Evolutionary conservation across 1,140 invertebrate species (phyloP).

Genomic region (Probaryconus sp.): DNA sequence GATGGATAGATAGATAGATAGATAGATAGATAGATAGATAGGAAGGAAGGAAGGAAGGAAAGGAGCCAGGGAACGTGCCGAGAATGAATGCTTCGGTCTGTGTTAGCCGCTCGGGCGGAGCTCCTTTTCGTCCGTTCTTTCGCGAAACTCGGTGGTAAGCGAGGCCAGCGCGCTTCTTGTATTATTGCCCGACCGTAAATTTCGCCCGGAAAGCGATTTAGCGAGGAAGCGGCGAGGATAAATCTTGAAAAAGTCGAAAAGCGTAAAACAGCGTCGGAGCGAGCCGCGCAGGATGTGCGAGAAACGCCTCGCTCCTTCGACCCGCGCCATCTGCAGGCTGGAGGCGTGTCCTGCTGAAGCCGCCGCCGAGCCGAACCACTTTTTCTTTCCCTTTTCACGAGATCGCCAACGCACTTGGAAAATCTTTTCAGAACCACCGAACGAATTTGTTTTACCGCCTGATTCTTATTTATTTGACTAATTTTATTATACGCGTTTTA

Average conservation of each 20-base stretch:
- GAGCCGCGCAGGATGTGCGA: slow-evolving; percentile 58
- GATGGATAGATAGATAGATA: too few relatives aligned
- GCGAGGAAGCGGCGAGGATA: slow-evolving; percentile 76
- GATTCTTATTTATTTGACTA: slow-evolving; percentile 8
- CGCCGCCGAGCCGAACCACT: slow-evolving; percentile 32
- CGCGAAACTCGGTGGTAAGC: too few relatives aligned
- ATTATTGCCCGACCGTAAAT: slow-evolving; percentile 75
- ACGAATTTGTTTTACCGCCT: slow-evolving; percentile 20
- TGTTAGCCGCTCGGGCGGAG: slow-evolving; percentile 65
- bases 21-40: too few relatives aligned
- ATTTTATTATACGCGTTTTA: slow-evolving; percentile 19
- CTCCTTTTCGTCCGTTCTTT: slow-evolving; percentile 46
- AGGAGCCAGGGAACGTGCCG: slow-evolving; percentile 69
- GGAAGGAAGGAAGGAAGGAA: slow-evolving; percentile 65
- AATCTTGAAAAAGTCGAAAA: slow-evolving; percentile 78
- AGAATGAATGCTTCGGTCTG: slow-evolving; percentile 68
- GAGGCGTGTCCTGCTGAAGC: slow-evolving; percentile 65
- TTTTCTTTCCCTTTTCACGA: slow-evolving; percentile 32
- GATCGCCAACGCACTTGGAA: slow-evolving; percentile 45
- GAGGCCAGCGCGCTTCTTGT: slow-evolving; percentile 55
- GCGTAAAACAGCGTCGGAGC: slow-evolving; percentile 74
- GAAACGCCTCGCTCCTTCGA: slow-evolving; percentile 60
- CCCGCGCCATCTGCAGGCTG: slow-evolving; percentile 59
- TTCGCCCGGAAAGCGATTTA: slow-evolving; percentile 77
- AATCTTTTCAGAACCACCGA: slow-evolving; percentile 29